These are phyloP conservation scores for Andricus quercusramuli DNA, from an alignment of 2,888 invertebrate genomes.

Conservation along the genomic window DNA sequence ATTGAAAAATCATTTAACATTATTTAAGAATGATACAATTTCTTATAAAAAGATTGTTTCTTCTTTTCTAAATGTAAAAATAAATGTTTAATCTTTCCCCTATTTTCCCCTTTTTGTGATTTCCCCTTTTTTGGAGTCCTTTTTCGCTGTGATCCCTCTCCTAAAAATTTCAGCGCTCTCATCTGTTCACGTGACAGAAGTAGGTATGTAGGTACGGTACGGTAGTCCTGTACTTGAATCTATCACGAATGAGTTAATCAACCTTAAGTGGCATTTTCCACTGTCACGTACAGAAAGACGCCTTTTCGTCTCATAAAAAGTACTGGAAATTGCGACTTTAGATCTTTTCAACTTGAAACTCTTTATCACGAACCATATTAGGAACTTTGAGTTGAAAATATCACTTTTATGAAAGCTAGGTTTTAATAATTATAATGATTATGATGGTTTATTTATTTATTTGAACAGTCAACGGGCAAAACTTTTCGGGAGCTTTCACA, in stretches of 20 bases:
- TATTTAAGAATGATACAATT: too few relatives aligned
- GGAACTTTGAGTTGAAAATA: neutral
- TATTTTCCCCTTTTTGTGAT: too few relatives aligned
- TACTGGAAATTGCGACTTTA: neutral
- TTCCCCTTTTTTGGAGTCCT: too few relatives aligned
- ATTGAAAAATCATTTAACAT: too few relatives aligned
- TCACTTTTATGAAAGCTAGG: neutral
- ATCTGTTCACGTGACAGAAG: conserved; percentile 10
- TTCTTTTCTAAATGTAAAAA: too few relatives aligned
- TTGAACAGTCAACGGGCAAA: too few relatives aligned
- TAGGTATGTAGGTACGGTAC: neutral
- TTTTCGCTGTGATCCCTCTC: too few relatives aligned
- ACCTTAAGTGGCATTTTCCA: conserved; percentile 6
- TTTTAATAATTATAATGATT: too few relatives aligned
- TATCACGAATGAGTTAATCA: conserved; percentile 19
- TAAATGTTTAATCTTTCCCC: too few relatives aligned
- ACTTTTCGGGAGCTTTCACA: too few relatives aligned
- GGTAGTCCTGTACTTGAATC: neutral
- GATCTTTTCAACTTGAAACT: neutral
- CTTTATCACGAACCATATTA: neutral
- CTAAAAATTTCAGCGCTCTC: neutral
- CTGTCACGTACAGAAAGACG: neutral
- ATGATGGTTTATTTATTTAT: too few relatives aligned
- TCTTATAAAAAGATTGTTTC: too few relatives aligned
- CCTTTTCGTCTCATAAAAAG: neutral